phyloP scores from a whole-genome alignment of 2,113 vertebrate genomes.

The Siniperca knerii region DNA sequence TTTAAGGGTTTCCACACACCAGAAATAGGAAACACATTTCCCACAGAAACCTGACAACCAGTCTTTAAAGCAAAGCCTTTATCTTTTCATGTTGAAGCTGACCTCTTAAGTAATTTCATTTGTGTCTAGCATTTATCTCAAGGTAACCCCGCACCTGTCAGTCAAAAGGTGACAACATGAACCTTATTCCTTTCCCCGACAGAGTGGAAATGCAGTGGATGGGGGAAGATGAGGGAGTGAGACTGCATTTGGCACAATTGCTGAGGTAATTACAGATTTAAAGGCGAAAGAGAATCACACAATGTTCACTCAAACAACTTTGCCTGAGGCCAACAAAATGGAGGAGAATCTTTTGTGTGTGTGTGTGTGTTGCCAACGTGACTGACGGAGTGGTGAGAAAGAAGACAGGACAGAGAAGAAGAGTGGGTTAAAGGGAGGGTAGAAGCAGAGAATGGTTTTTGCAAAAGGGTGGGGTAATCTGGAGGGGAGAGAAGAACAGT shows the following conservation, averaged over 20 bases:
- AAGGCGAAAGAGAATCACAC: constrained; percentile 55
- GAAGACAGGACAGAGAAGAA: constrained; percentile 28
- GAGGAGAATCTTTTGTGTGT: constrained; percentile 31
- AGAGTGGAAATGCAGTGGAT: neutral
- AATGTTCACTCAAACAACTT: constrained; percentile 49
- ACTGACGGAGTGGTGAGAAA: constrained; percentile 46
- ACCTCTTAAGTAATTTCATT: constrained; percentile 32
- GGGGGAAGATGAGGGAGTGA: neutral
- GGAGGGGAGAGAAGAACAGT: constrained; percentile 29
- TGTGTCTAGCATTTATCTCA: constrained; percentile 40
- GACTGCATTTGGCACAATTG: constrained; percentile 47
- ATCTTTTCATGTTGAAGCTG: constrained; percentile 37
- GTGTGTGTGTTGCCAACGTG: constrained; percentile 30
- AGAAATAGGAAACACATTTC: constrained; percentile 44
- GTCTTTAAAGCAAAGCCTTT: constrained; percentile 38
- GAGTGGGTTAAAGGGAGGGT: constrained; percentile 21
- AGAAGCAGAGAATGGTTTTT: constrained; percentile 44
- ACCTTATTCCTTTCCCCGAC: constrained; percentile 23
- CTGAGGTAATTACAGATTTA: constrained; percentile 72
- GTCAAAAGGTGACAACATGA: constrained; percentile 48
- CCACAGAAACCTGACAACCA: constrained; percentile 2
- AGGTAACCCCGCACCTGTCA: constrained; percentile 48
- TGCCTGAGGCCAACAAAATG: constrained; percentile 48
- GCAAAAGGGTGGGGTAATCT: constrained; percentile 40
- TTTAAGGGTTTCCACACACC: constrained; percentile 45